Conservation (phyloP, 1,140 invertebrate species). For the Melitaea cinxia region DNA sequence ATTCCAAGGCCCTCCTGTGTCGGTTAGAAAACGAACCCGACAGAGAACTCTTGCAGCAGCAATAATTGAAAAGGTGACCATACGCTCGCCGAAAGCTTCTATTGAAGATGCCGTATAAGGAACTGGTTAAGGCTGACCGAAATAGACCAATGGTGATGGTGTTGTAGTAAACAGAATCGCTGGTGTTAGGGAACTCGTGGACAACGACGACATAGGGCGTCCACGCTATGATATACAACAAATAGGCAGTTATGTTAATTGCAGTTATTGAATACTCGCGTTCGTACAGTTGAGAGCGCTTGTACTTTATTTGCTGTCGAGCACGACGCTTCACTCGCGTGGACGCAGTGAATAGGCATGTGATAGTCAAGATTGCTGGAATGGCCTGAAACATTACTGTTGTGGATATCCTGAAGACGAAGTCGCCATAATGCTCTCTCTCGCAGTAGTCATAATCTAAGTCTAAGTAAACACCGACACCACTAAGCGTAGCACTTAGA, state of each 20-base stretch:
- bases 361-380: slow-evolving; percentile 80
- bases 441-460: slow-evolving; percentile 85
- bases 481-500: slow-evolving; percentile 27
- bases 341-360: slow-evolving; percentile 77
- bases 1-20: slow-evolving; percentile 80
- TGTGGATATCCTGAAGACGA: slow-evolving; percentile 80
- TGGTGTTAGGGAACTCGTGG: slow-evolving; percentile 80
- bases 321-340: slow-evolving; percentile 67
- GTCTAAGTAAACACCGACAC: slow-evolving; percentile 43
- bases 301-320: slow-evolving; percentile 82
- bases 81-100: slow-evolving; percentile 89
- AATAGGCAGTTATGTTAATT: slow-evolving; percentile 85
- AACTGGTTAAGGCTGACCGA: slow-evolving; percentile 86
- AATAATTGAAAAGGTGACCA: slow-evolving; percentile 90
- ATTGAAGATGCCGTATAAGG: slow-evolving; percentile 86
- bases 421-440: slow-evolving; percentile 70
- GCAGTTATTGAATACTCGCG: slow-evolving; percentile 85
- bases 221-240: slow-evolving; percentile 86
- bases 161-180: slow-evolving; percentile 83
- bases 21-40: slow-evolving; percentile 82
- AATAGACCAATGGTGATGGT: slow-evolving; percentile 86
- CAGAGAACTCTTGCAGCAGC: slow-evolving; percentile 91
- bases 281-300: slow-evolving; percentile 84
- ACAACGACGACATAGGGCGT: slow-evolving; percentile 84
- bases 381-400: slow-evolving; percentile 82